Evolutionary conservation across 1,140 invertebrate species (phyloP).

Genomic region (Gonioctena quinquepunctata): DNA sequence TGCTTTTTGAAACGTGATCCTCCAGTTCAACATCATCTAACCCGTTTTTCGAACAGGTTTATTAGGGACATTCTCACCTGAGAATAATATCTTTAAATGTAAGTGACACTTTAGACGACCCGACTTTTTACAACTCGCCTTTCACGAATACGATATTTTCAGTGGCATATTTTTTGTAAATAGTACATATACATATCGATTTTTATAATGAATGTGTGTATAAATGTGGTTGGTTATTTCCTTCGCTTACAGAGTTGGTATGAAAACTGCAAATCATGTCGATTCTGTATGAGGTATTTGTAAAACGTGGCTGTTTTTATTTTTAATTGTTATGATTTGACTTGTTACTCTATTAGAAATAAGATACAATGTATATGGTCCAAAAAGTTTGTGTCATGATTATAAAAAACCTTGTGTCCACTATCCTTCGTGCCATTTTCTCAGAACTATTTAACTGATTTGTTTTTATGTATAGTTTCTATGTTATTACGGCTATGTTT

Average conservation of each 20-base stretch:
- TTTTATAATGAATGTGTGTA: conserved; percentile 19
- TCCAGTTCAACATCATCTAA: not conserved
- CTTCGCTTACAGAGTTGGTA: not conserved
- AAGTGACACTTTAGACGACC: not conserved
- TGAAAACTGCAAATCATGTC: not conserved
- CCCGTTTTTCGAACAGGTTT: not conserved
- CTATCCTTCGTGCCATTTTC: conserved; percentile 15
- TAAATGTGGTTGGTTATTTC: conserved; percentile 20
- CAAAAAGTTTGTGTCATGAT: not conserved
- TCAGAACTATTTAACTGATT: not conserved
- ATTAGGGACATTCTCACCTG: not conserved
- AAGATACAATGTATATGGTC: conserved; percentile 14
- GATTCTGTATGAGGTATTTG: not conserved
- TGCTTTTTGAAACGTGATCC: not conserved
- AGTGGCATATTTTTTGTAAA: conserved; percentile 20
- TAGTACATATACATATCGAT: conserved; percentile 26
- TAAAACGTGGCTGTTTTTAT: conserved; percentile 20
- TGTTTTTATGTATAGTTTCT: not conserved
- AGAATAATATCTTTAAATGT: not conserved
- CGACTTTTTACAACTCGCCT: not conserved
- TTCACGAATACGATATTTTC: conserved; percentile 3
- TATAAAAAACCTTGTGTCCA: not conserved
- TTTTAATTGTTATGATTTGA: conserved; percentile 23
- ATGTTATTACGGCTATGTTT: not conserved
- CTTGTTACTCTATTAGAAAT: conserved; percentile 11